phyloP scores from a whole-genome alignment of 2,797 vertebrate genomes.

The Crocidura indochinensis region DNA sequence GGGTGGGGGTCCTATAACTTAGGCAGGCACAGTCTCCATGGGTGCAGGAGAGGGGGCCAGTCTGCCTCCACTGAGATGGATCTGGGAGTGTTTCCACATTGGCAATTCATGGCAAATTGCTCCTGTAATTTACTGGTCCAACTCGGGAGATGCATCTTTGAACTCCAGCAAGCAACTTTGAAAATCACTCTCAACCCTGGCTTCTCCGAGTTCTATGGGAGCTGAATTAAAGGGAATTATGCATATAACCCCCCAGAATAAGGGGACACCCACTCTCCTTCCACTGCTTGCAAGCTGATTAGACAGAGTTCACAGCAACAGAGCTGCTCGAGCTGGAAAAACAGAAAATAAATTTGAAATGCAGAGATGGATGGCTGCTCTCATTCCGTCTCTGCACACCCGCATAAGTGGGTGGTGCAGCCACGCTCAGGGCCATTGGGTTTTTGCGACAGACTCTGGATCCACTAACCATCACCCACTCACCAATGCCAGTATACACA shows the following conservation, averaged over 20 bases:
- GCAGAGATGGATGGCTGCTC: slow-evolving; percentile 78
- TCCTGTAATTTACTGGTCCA: slow-evolving; percentile 71
- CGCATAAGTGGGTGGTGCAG: slow-evolving; percentile 72
- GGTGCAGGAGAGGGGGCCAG: neutral
- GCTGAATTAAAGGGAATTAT: slow-evolving; percentile 86
- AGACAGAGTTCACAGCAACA: slow-evolving; percentile 79
- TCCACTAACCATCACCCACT: neutral
- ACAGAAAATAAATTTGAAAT: slow-evolving; percentile 73
- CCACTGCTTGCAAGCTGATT: slow-evolving; percentile 74
- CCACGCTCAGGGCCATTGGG: neutral
- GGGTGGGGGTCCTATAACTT: neutral
- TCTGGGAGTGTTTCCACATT: slow-evolving; percentile 3
- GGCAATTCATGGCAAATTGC: slow-evolving; percentile 70
- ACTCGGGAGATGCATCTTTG: slow-evolving; percentile 77
- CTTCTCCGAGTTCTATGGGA: slow-evolving; percentile 58
- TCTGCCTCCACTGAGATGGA: neutral
- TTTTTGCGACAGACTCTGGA: neutral
- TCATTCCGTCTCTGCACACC: slow-evolving; percentile 72
- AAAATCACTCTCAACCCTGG: slow-evolving; percentile 78
- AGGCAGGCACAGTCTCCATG: neutral
- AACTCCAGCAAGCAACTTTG: slow-evolving; percentile 73
- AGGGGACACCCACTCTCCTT: slow-evolving; percentile 80
- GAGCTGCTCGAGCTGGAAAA: slow-evolving; percentile 47
- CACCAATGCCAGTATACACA: neutral
- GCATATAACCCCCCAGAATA: slow-evolving; percentile 78